These are phyloP conservation scores for Athalia circularis DNA, from an alignment of 2,888 invertebrate genomes.

Conservation along the genomic window DNA sequence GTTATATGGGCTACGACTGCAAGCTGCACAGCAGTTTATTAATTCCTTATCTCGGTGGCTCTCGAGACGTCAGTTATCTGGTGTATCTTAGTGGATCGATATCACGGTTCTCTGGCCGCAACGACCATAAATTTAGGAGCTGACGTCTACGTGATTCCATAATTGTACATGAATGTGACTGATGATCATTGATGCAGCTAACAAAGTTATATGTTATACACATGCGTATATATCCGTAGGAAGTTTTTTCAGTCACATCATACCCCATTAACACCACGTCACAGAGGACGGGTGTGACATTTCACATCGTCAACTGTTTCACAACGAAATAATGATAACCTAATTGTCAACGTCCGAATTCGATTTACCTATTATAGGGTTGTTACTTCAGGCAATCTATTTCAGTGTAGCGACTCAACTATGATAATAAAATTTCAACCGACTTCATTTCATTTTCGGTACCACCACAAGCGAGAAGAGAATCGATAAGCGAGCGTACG, in stretches of 20 bases:
- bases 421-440: neutral
- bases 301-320: neutral
- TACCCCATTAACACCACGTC: neutral
- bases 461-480: neutral
- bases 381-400: constrained; percentile 17
- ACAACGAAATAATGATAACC: neutral
- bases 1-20: neutral
- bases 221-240: neutral
- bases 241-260: too few species aligned
- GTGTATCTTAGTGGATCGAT: constrained; percentile 13
- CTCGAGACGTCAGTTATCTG: constrained; percentile 5
- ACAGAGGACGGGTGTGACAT: too few species aligned
- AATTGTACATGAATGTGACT: constrained; percentile 1
- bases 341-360: constrained; percentile 13
- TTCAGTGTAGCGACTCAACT: neutral
- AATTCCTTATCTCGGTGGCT: constrained; percentile 34
- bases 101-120: neutral
- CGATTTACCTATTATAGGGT: constrained; percentile 19
- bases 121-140: neutral
- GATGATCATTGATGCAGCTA: too few species aligned
- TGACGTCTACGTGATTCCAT: constrained; percentile 15
- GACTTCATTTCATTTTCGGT: constrained; percentile 3
- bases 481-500: too few species aligned
- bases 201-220: neutral
- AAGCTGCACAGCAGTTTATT: neutral